Evolutionary conservation across 2,888 invertebrate genomes (phyloP).

Genomic region (Xanthostigma xanthostigma): DNA sequence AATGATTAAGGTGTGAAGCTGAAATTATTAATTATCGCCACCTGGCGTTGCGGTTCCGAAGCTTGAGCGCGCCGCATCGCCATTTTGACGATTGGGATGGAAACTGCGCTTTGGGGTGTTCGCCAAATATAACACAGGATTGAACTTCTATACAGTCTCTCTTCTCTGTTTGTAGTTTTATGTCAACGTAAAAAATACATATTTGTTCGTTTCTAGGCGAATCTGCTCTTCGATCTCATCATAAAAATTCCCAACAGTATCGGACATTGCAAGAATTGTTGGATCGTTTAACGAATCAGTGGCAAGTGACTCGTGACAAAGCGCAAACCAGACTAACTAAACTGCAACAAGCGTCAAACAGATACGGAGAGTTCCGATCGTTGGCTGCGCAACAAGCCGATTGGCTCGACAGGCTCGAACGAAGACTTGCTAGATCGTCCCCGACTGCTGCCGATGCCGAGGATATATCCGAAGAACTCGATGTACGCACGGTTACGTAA

Average conservation of each 20-base stretch:
- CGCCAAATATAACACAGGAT: too few species aligned
- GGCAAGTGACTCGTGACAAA: not conserved
- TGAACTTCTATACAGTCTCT: too few species aligned
- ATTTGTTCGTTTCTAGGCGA: too few species aligned
- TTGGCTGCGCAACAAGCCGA: constrained; percentile 55
- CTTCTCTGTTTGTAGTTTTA: too few species aligned
- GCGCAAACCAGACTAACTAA: constrained; percentile 22
- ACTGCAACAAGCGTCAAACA: constrained; percentile 59
- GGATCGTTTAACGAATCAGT: not conserved
- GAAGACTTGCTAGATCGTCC: constrained; percentile 53
- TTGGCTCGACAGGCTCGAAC: constrained; percentile 68
- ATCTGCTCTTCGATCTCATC: too few species aligned
- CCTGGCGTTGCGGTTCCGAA: too few species aligned
- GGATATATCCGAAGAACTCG: constrained; percentile 80
- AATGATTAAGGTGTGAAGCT: too few species aligned
- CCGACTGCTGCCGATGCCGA: constrained; percentile 73
- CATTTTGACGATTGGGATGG: too few species aligned
- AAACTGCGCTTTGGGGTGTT: too few species aligned
- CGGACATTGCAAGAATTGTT: not conserved
- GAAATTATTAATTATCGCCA: too few species aligned
- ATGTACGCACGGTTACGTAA: constrained; percentile 37
- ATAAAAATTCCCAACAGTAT: too few species aligned
- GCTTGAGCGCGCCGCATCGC: too few species aligned
- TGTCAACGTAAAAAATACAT: not conserved
- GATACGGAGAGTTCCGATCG: constrained; percentile 64